These are phyloP conservation scores for Drosophila acutilabella DNA, from an alignment of 2,888 invertebrate species.

Conservation along the genomic window DNA sequence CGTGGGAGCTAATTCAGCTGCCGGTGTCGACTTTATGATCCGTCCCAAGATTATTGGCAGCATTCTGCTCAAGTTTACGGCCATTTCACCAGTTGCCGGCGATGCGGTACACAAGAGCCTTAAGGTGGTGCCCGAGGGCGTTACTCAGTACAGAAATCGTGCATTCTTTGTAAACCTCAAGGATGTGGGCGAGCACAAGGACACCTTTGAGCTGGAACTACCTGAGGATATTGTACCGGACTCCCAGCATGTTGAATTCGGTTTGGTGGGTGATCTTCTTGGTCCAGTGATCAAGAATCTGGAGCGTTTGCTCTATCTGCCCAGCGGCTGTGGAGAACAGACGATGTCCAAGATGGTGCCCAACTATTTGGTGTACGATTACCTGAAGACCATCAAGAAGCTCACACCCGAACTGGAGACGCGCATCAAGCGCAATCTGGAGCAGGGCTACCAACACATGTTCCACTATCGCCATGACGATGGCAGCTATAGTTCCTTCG, in stretches of 20 bases:
- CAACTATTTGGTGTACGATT: constrained; percentile 91
- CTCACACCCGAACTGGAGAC: constrained; percentile 88
- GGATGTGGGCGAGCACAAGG: constrained; percentile 86
- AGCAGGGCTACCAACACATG: constrained; percentile 95
- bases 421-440: constrained; percentile 87
- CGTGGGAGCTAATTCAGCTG: constrained; percentile 89
- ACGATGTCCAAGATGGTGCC: constrained; percentile 90
- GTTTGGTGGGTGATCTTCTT: constrained; percentile 87
- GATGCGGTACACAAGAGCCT: constrained; percentile 91
- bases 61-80: constrained; percentile 90
- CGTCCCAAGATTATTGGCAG: constrained; percentile 90
- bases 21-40: constrained; percentile 93
- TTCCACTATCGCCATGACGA: constrained; percentile 93
- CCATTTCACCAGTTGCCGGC: constrained; percentile 91
- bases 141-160: constrained; percentile 90
- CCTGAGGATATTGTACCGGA: constrained; percentile 89
- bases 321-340: constrained; percentile 91
- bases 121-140: constrained; percentile 93
- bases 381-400: constrained; percentile 89
- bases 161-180: constrained; percentile 90
- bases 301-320: constrained; percentile 87
- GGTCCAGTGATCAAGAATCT: constrained; percentile 88
- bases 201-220: constrained; percentile 90
- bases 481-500: constrained; percentile 96
- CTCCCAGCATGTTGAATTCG: constrained; percentile 87